These are phyloP conservation scores for Scaptomyza flava DNA, from an alignment of 2,888 invertebrate species.

Conservation along the genomic window DNA sequence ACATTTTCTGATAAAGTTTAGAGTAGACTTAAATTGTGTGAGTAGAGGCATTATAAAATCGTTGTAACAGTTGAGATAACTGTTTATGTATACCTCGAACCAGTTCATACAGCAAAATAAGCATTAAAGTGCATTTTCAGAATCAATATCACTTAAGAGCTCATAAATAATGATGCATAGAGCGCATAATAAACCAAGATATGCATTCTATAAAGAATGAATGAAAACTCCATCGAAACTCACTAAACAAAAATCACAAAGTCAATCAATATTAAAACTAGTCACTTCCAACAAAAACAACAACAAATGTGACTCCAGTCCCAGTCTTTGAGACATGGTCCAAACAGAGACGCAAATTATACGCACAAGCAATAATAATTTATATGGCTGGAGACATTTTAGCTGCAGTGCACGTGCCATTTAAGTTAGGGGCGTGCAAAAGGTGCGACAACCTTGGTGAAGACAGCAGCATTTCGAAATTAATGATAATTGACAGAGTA, in stretches of 20 bases:
- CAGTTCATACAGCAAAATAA: neutral
- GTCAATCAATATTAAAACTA: constrained; percentile 18
- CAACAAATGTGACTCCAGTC: constrained; percentile 27
- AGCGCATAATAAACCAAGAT: neutral
- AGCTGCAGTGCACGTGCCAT: constrained; percentile 45
- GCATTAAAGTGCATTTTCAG: neutral
- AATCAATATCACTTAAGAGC: neutral
- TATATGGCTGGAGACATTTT: constrained; percentile 58
- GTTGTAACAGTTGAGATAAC: neutral
- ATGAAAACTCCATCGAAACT: constrained; percentile 11
- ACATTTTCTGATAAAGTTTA: neutral
- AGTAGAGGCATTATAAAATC: neutral
- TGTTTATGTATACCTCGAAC: neutral
- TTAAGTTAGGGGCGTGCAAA: constrained; percentile 32
- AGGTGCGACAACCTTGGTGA: constrained; percentile 63
- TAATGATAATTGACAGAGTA: constrained; percentile 81
- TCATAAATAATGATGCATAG: neutral
- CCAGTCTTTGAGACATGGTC: constrained; percentile 43
- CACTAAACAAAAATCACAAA: constrained; percentile 50
- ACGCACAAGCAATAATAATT: constrained; percentile 70
- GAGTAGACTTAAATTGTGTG: neutral
- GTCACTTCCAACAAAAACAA: constrained; percentile 38
- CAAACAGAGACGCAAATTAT: constrained; percentile 44
- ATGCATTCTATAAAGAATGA: neutral
- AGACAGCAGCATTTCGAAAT: constrained; percentile 72